A percentile compares a stretch with the other conserved stretches of the same genome.
These are phyloP conservation scores for Synergus japonicus DNA, from an alignment of 2,888 invertebrate genomes.

Conservation along the genomic window DNA sequence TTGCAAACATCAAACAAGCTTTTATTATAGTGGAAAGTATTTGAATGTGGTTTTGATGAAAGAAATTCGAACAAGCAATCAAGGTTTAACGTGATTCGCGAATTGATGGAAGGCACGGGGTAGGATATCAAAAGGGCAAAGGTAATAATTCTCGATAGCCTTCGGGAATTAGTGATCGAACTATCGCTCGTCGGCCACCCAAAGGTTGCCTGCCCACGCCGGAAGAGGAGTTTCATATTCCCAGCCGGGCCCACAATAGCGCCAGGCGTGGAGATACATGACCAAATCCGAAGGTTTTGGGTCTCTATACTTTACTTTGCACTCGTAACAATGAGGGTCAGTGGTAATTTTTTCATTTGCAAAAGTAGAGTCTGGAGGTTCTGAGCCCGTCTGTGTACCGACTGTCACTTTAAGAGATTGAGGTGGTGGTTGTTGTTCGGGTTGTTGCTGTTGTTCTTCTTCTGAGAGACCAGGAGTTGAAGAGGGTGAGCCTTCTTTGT, in stretches of 20 bases:
- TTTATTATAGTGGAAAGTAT: neutral
- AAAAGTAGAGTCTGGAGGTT: slow-evolving; percentile 84
- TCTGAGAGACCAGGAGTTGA: slow-evolving; percentile 77
- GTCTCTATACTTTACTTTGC: slow-evolving; percentile 94
- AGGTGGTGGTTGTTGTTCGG: slow-evolving; percentile 59
- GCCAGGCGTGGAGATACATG: slow-evolving; percentile 98
- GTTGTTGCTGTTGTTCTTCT: slow-evolving; percentile 74
- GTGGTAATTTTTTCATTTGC: slow-evolving; percentile 86
- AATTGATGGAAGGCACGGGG: slow-evolving; percentile 75
- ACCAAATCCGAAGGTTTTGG: slow-evolving; percentile 94
- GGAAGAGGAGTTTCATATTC: slow-evolving; percentile 95
- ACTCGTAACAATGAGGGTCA: slow-evolving; percentile 95
- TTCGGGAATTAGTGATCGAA: slow-evolving; percentile 53
- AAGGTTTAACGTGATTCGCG: slow-evolving; percentile 31
- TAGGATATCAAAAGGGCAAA: slow-evolving; percentile 64
- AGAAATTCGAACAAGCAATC: slow-evolving; percentile 40
- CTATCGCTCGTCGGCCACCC: slow-evolving; percentile 85
- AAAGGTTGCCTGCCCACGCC: slow-evolving; percentile 93
- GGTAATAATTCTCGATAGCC: slow-evolving; percentile 41
- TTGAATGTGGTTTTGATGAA: neutral
- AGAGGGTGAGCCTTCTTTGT: slow-evolving; percentile 83
- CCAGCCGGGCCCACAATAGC: slow-evolving; percentile 96
- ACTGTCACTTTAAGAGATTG: slow-evolving; percentile 84
- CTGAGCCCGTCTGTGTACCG: slow-evolving; percentile 91
- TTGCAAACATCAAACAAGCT: neutral